Evolutionary conservation across 2,888 invertebrate genomes (phyloP).

Genomic region (Syrista parreyssii): DNA sequence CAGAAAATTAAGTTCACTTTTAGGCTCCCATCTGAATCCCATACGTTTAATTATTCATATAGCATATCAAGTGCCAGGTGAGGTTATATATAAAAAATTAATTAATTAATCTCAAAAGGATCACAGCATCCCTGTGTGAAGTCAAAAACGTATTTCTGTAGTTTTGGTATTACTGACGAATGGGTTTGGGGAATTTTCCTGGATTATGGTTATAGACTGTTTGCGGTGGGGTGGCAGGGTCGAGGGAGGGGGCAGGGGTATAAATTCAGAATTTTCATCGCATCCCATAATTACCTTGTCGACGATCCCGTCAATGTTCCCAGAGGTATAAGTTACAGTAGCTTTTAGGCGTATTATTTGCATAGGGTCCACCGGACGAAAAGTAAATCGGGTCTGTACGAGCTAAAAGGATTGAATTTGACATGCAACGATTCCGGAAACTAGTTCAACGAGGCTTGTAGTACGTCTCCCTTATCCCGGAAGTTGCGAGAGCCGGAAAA

Average conservation of each 20-base stretch:
- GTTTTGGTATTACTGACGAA: neutral
- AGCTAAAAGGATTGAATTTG: slow-evolving; percentile 42
- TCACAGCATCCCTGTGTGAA: neutral
- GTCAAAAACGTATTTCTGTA: neutral
- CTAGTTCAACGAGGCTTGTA: slow-evolving; percentile 12
- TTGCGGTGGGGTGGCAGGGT: neutral
- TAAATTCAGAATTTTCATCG: neutral
- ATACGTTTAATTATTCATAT: neutral
- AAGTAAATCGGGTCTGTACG: slow-evolving; percentile 31
- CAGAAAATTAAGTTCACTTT: neutral
- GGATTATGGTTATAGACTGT: neutral
- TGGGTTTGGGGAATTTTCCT: neutral
- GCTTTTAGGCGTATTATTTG: slow-evolving; percentile 41
- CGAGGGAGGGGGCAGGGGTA: too few relatives aligned
- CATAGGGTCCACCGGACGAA: slow-evolving; percentile 43
- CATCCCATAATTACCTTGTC: neutral
- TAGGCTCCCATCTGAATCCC: neutral
- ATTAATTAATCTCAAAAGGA: neutral
- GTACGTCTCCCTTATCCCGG: neutral
- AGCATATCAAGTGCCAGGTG: neutral
- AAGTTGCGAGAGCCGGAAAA: neutral
- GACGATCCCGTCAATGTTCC: slow-evolving; percentile 41
- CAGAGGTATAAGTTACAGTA: slow-evolving; percentile 51
- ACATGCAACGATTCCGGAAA: slow-evolving; percentile 44
- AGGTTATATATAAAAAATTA: neutral